phyloP scores from a whole-genome alignment of 2,113 vertebrate genomes.

The Meleagris gallopavo region DNA sequence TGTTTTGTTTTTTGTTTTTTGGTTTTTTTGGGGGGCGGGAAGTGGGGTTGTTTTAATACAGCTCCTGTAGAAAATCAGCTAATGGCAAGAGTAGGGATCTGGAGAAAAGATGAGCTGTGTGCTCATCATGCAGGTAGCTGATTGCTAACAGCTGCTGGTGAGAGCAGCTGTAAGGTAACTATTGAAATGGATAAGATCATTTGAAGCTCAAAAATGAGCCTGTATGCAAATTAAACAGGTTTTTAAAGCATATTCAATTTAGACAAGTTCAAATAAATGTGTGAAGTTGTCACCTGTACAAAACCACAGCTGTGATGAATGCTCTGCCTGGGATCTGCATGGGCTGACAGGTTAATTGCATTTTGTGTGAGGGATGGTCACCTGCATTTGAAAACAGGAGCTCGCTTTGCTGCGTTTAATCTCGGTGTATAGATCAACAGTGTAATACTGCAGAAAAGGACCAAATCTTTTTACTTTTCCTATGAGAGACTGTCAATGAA shows the following conservation, averaged over 20 bases:
- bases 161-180: not conserved
- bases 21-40: no score
- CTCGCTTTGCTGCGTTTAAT: not conserved
- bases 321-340: not conserved
- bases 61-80: not conserved
- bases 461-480: no score
- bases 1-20: not conserved
- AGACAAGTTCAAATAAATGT: not conserved
- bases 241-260: not conserved
- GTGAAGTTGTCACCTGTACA: not conserved
- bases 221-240: not conserved
- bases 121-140: fast-evolving
- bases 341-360: not conserved
- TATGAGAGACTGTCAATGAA: not conserved
- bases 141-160: not conserved
- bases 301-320: fast-evolving
- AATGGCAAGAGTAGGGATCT: fast-evolving
- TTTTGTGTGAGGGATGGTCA: not conserved
- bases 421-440: fast-evolving
- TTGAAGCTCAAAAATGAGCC: not conserved
- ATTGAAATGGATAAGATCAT: not conserved
- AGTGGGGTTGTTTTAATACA: no score
- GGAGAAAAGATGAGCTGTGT: not conserved
- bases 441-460: not conserved
- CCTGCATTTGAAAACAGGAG: not conserved